Conservation (phyloP, 2,113 vertebrate species). For the Macquaria australasica region DNA sequence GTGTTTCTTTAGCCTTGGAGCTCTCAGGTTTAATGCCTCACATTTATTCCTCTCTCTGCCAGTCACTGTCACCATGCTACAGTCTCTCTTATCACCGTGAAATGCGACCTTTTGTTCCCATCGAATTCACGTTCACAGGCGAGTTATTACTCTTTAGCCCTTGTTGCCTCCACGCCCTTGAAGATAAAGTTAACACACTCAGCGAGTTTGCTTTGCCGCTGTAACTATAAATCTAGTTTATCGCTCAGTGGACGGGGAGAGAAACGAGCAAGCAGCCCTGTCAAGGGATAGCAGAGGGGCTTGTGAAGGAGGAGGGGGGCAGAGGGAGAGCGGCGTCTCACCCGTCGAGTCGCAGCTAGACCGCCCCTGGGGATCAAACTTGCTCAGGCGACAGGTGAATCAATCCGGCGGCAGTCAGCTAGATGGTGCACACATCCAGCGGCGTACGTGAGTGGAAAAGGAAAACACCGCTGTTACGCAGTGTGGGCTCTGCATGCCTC, state of each 20-base stretch:
- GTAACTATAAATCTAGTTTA: constrained; percentile 80
- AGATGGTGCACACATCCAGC: constrained; percentile 61
- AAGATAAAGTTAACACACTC: constrained; percentile 83
- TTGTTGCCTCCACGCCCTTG: constrained; percentile 69
- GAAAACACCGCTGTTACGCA: constrained; percentile 57
- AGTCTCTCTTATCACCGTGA: constrained; percentile 59
- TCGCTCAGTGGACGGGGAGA: constrained; percentile 44
- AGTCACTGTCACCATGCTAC: constrained; percentile 58
- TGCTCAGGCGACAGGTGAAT: constrained; percentile 82
- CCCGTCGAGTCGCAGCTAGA: constrained; percentile 44
- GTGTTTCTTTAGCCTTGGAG: constrained; percentile 29
- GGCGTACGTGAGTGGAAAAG: constrained; percentile 75
- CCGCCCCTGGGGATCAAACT: constrained; percentile 72
- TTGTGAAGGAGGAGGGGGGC: background rate
- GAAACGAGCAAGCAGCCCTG: constrained; percentile 28
- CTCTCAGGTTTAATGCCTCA: constrained; percentile 55
- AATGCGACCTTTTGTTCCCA: constrained; percentile 68
- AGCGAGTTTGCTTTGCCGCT: constrained; percentile 73
- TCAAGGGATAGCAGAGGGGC: constrained; percentile 4
- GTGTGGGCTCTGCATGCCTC: constrained; percentile 46
- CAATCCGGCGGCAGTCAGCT: constrained; percentile 74
- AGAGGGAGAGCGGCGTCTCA: constrained; percentile 27
- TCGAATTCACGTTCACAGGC: constrained; percentile 63
- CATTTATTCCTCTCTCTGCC: constrained; percentile 57
- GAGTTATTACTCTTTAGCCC: constrained; percentile 74